phyloP scores from a whole-genome alignment of 2,797 vertebrate genomes.

The Trematomus bernacchii region DNA sequence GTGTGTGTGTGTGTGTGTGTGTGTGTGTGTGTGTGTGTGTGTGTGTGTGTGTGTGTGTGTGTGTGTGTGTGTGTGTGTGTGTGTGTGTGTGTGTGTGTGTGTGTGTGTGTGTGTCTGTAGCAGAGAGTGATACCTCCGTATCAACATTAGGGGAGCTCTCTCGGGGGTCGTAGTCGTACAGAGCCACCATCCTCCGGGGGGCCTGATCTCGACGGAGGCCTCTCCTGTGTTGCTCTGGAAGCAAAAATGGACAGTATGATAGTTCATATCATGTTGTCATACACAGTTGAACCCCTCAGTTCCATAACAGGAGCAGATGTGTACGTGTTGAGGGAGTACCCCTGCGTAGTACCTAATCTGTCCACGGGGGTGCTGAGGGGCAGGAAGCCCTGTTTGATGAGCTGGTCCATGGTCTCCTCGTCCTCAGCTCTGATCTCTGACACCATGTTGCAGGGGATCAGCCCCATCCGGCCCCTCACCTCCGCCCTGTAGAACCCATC shows the following conservation, averaged over 20 bases:
- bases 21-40: background rate
- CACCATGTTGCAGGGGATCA: constrained; percentile 98
- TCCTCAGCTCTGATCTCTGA: constrained; percentile 96
- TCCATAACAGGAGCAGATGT: background rate
- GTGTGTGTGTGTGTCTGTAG: background rate
- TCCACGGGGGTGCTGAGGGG: constrained; percentile 95
- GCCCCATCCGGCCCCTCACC: constrained; percentile 90
- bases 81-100: background rate
- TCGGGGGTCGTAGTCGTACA: constrained; percentile 96
- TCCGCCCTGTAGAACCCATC: constrained; percentile 98
- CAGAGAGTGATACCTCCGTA: constrained; percentile 88
- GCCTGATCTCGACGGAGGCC: constrained; percentile 83
- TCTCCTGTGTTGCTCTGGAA: constrained; percentile 90
- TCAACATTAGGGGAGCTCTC: constrained; percentile 98
- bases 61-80: background rate
- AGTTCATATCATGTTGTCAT: background rate
- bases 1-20: background rate
- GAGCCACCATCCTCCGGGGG: constrained; percentile 94
- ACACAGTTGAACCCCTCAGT: background rate
- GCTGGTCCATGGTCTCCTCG: constrained; percentile 94
- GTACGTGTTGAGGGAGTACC: background rate
- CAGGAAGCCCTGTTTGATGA: constrained; percentile 95
- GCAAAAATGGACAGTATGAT: background rate
- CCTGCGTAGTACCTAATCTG: constrained; percentile 87
- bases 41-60: background rate